phyloP scores from a whole-genome alignment of 2,888 invertebrate genomes.

The Acanthosoma haemorrhoidale region DNA sequence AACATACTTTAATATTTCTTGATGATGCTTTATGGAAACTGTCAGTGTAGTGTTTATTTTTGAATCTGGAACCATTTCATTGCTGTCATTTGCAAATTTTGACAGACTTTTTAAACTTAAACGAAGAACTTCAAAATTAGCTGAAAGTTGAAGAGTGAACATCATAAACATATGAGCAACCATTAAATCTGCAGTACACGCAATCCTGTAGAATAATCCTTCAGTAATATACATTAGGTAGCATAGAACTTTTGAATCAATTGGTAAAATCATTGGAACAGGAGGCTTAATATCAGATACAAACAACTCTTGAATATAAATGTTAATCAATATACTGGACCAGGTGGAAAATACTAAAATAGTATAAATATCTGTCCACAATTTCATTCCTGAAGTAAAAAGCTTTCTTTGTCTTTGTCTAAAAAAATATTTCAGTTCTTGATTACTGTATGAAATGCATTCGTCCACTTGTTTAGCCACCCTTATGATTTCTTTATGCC shows the following conservation, averaged over 20 bases:
- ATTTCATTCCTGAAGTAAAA: slow-evolving; percentile 9
- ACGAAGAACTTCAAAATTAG: slow-evolving; percentile 10
- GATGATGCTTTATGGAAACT: not conserved
- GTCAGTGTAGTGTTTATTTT: not conserved
- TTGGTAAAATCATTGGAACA: not conserved
- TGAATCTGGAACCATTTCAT: not conserved
- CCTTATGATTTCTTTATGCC: not conserved
- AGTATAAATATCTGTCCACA: not conserved
- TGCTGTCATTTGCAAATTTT: not conserved
- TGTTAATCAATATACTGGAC: not conserved
- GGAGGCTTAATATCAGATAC: not conserved
- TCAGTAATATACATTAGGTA: not conserved
- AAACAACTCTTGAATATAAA: not conserved
- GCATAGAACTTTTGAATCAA: not conserved
- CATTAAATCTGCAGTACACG: not conserved
- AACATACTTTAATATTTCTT: slow-evolving; percentile 15
- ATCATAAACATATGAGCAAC: slow-evolving; percentile 15
- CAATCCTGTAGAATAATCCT: not conserved
- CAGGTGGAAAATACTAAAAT: slow-evolving; percentile 10
- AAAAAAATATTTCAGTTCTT: not conserved
- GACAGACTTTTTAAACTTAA: not conserved
- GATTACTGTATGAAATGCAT: not conserved
- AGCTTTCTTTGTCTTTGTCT: not conserved
- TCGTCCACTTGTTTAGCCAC: slow-evolving; percentile 13
- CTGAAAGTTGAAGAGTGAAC: slow-evolving; percentile 4